Base-by-base conservation (phyloP, 1,140 invertebrate species). In the Wasmannia auropunctata region DNA sequence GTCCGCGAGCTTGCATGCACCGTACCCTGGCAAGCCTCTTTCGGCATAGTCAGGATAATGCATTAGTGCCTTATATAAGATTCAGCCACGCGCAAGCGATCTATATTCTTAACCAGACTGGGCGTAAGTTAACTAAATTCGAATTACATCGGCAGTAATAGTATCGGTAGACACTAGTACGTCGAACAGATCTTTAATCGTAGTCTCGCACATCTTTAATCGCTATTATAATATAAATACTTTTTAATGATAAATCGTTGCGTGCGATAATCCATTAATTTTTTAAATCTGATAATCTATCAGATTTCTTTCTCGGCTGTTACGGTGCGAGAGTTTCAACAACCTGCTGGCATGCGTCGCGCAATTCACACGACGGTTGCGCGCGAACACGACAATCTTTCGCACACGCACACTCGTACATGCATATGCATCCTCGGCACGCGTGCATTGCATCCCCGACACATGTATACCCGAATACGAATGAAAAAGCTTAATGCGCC, bases 401-500 rank as follows among this genome's bases (percentile, higher is more conserved):
- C 46, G 46, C 63, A 70, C 63, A 67, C 72, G 54, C 51, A 62
- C 34, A 54, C 54, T 22, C 43, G 60, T 63, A 62, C 40, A 54
- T 75, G 80, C 65, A 70, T 70, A 67, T 46, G 76, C 60, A 31
- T 49, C 37, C 51, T 1, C 75, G 88, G 79, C 54, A 72, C 67
- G 81, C 79, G 87, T 60, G 72, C 49, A 37, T 86, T 34, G 77
- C 56, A 63, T 62, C 80, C 40, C 83, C 80, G 80, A 76, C 75
- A 76, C 88, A 87, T 80, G 76, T 79, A 87, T 75, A 70, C 85
- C 81, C 75, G 87, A 90, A 90, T 90, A 76, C 91, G 92, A 93
- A 95, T 93, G 93, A 95, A 95, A 95, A 95, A 95, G 93, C 93
- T 94, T 94, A 94, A 95, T 95, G 94, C 91, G 92, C 94, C 94